Conservation (phyloP, 2,888 invertebrate genomes). For the Ceratothoa steindachneri region DNA sequence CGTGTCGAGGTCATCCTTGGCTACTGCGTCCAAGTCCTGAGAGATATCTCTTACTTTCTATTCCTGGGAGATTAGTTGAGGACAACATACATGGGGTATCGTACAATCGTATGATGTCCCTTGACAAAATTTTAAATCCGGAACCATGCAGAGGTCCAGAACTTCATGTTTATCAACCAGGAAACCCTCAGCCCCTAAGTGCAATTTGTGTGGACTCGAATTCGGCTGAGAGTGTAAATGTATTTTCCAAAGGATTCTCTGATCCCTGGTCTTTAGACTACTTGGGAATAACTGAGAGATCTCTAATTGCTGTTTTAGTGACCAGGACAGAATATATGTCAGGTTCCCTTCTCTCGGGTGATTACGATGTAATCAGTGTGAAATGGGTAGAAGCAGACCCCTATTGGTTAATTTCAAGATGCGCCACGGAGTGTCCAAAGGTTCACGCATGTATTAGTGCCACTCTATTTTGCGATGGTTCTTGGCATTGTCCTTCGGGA, state of each 20-base stretch:
- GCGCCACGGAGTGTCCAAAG: conserved; percentile 41
- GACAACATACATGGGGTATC: conserved; percentile 31
- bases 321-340: conserved; percentile 26
- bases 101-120: conserved; percentile 16
- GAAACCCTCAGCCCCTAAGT: conserved; percentile 38
- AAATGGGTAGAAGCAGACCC: conserved; percentile 45
- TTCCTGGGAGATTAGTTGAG: conserved; percentile 35
- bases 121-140: conserved; percentile 4
- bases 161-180: conserved; percentile 43
- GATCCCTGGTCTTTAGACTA: conserved; percentile 44
- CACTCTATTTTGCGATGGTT: conserved; percentile 74
- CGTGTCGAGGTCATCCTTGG: conserved; percentile 46
- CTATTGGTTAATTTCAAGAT: conserved; percentile 35
- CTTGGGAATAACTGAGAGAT: conserved; percentile 30
- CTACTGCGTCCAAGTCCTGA: conserved; percentile 33
- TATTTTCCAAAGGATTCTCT: conserved; percentile 40
- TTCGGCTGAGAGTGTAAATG: conserved; percentile 40
- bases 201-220: conserved; percentile 42
- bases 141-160: conserved; percentile 39
- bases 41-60: conserved; percentile 35
- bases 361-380: conserved; percentile 22
- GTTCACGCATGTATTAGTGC: conserved; percentile 64
- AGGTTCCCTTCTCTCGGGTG: conserved; percentile 22
- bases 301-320: conserved; percentile 39
- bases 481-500: conserved; percentile 73